These are phyloP conservation scores for Sternotherus odoratus DNA, from an alignment of 2,797 vertebrate species.

Conservation along the genomic window DNA sequence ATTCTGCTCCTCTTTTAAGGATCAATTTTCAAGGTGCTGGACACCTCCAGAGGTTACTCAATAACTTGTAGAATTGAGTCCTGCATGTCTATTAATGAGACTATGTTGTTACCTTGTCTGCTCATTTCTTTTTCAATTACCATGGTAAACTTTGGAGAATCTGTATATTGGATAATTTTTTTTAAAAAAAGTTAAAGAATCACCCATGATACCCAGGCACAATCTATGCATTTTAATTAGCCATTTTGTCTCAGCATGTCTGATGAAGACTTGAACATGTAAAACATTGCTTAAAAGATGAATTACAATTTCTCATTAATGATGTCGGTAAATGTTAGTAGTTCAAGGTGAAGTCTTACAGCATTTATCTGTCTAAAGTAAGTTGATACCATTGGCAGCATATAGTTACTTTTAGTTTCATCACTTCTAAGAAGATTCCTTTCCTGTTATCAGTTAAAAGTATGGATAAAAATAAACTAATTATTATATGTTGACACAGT, in stretches of 20 bases:
- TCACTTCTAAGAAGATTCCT: neutral
- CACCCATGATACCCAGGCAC: neutral
- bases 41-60: neutral
- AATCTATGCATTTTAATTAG: neutral
- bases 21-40: neutral
- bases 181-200: neutral
- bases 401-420: neutral
- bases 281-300: neutral
- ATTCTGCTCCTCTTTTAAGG: neutral
- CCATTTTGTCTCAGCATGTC: neutral
- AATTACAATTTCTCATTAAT: neutral
- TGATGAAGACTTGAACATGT: neutral
- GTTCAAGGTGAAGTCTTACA: neutral
- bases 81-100: neutral
- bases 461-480: neutral
- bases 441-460: neutral
- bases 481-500: neutral
- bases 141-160: neutral
- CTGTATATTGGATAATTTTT: neutral
- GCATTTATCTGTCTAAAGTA: neutral
- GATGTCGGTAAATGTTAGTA: neutral
- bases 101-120: neutral
- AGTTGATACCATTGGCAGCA: neutral
- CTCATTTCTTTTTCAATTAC: neutral
- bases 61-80: neutral